Evolutionary conservation across 2,888 invertebrate species (phyloP), one percentile per base, ranked within the genome.

Genomic region (Phorcus lineatus): DNA sequence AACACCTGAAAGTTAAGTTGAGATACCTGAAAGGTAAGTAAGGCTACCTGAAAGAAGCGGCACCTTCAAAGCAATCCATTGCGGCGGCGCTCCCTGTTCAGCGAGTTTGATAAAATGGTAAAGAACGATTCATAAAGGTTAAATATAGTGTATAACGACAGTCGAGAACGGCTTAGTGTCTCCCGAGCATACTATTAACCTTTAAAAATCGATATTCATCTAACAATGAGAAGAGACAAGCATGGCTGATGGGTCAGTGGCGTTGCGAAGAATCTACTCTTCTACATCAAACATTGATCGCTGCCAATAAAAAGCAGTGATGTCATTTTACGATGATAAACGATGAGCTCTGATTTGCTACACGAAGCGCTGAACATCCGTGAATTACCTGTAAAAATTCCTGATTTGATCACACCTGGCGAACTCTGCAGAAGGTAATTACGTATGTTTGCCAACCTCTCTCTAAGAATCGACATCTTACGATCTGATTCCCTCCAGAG

Each of bases 121-220:
- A 62, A 62, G 74, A 74, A 53, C 19, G 74, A 74, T 22, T 74
- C 52, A 74, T 74, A 53, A 74, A 74, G 74, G 74, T 74, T 47
- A 74, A 74, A 74, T 74, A 74, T 74, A 74, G 74, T 24, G 28
- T 28, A 36, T 19, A 19, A 52, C 74, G 53, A 13, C 74, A 28
- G 47, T 36, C 52, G 74, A 74, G 47, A 53, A 74, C 28, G 24
- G 47, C 52, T 62, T 62, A 62, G 62, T 62, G 62, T 24, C 62
- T 62, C 28, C 28, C 24, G 62, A 62, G 62, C 62, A 62, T 62
- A 62, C 28, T 24, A 62, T 62, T 62, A 62, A 62, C 62, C 62
- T 62, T 62, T 62, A 62, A 62, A 62, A 62, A 62, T 62, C 62
- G 62, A 62, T 62, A 62, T 28, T 28, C 62, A 62, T 62, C 62